Base-by-base conservation (phyloP, 2,797 vertebrate genomes). In the Lutjanus campechanus region DNA sequence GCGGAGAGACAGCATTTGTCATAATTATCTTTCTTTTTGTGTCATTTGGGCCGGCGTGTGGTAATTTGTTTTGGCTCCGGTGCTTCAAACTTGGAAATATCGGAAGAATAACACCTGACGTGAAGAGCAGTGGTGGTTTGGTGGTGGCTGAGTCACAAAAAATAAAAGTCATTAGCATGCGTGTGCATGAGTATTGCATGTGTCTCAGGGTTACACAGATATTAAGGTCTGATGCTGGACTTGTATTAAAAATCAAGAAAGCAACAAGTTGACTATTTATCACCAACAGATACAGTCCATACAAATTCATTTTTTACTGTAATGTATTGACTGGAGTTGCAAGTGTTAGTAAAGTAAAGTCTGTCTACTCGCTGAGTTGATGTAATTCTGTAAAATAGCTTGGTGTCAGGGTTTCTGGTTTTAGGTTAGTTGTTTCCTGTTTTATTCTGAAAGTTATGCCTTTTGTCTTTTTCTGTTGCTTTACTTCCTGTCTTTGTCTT, bases 21-120 rank as follows among this genome's bases (percentile, higher is more conserved):
- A 51, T 74, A 47, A 78, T 74, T 56, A 66, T 64, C 19, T 63
- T 54, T 58, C 44, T 76, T 76, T 61, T 46, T 66, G 66, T 73
- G 56, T 60, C 49, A 75, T 76, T 75, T 63, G 58, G 65, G 50
- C 58, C 11, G 1, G 12, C 0, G 7, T 25, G 46, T 2, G 0
- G 13, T 73, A 54, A 75, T 78, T 86, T 1, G 13, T 76, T 81
- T 73, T 56, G 69, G 49, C 62, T 61, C 12, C 0, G 0, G n/a
- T 9, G 12, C 63, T 63, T 78, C 22, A 81, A 58, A 46, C 50
- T 49, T 22, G 60, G 70, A 77, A 56, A 60, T 47, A 56, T 83
- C 64, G 67, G 25, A 76, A 70, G 59, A 75, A 73, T 36, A 72
- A 62, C 8, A 11, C 50, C 73, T 41, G 47, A 74, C 22, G 36